A percentile compares a stretch with the other conserved stretches of the same genome.
Evolutionary conservation across 2,113 vertebrate species (phyloP).

Genomic region (Capreolus pygargus): DNA sequence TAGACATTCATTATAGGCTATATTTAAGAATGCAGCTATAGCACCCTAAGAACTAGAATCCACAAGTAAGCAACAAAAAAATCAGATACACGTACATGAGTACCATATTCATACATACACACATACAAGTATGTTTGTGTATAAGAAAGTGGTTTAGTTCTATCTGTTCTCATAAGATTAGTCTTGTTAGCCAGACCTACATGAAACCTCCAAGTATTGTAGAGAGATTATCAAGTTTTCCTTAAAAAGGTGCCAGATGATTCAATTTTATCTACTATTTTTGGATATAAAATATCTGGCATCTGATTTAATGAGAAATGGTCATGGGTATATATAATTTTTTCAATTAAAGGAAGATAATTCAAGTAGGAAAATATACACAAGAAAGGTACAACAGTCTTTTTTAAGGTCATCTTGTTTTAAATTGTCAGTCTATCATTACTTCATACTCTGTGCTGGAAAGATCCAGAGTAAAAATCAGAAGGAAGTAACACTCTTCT

Average conservation of each 20-base stretch:
- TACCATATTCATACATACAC: background rate
- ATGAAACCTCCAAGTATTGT: background rate
- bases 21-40: constrained; percentile 14
- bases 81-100: background rate
- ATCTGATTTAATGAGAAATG: constrained; percentile 24
- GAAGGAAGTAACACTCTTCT: constrained; percentile 5
- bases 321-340: background rate
- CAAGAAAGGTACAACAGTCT: background rate
- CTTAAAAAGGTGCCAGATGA: background rate
- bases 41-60: background rate
- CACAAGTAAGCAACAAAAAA: background rate
- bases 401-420: constrained; percentile 12
- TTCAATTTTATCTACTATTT: background rate
- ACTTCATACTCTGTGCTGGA: background rate
- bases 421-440: background rate
- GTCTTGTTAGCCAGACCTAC: background rate
- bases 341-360: constrained; percentile 22
- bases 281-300: constrained; percentile 14
- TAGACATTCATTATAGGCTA: background rate
- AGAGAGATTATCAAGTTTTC: constrained; percentile 23
- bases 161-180: background rate
- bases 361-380: background rate
- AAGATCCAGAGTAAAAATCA: constrained; percentile 24
- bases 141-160: constrained; percentile 17
- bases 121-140: background rate